These are phyloP conservation scores for Ochlodes sylvanus DNA, from an alignment of 2,888 invertebrate genomes.

Conservation along the genomic window DNA sequence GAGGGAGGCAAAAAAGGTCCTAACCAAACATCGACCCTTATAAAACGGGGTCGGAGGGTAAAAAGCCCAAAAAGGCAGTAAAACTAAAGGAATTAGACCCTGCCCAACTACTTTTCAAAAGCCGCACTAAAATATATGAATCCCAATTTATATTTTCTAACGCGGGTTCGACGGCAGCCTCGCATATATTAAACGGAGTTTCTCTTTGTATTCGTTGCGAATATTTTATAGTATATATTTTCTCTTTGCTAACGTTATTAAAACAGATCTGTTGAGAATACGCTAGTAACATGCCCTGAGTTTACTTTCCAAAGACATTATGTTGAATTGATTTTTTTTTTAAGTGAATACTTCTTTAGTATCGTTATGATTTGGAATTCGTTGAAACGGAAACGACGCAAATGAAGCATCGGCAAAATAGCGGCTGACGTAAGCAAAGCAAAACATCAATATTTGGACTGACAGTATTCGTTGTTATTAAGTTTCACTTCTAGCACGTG, in stretches of 20 bases:
- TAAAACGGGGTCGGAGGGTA: constrained; percentile 68
- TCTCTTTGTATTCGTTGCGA: constrained; percentile 33
- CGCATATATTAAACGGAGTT: constrained; percentile 32
- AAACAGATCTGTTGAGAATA: background rate
- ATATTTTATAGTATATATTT: constrained; percentile 16
- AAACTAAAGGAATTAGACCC: constrained; percentile 83
- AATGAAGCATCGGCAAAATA: too few relatives aligned
- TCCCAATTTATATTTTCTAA: constrained; percentile 82
- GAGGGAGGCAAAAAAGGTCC: constrained; percentile 79
- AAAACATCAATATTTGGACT: too few relatives aligned
- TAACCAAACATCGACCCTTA: constrained; percentile 84
- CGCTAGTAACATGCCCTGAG: too few relatives aligned
- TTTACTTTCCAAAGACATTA: too few relatives aligned
- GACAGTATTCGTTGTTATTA: too few relatives aligned
- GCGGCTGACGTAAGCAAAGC: too few relatives aligned
- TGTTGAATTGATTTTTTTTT: too few relatives aligned
- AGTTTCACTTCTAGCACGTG: too few relatives aligned
- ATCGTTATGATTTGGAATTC: too few relatives aligned
- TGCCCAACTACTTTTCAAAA: constrained; percentile 82
- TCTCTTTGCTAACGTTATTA: constrained; percentile 4
- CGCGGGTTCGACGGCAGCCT: constrained; percentile 52
- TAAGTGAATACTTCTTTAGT: too few relatives aligned
- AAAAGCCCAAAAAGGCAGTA: constrained; percentile 84
- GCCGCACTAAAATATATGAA: constrained; percentile 79
- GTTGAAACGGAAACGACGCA: too few relatives aligned